phyloP scores from a whole-genome alignment of 2,888 invertebrate species.

The Tipula lateralis region DNA sequence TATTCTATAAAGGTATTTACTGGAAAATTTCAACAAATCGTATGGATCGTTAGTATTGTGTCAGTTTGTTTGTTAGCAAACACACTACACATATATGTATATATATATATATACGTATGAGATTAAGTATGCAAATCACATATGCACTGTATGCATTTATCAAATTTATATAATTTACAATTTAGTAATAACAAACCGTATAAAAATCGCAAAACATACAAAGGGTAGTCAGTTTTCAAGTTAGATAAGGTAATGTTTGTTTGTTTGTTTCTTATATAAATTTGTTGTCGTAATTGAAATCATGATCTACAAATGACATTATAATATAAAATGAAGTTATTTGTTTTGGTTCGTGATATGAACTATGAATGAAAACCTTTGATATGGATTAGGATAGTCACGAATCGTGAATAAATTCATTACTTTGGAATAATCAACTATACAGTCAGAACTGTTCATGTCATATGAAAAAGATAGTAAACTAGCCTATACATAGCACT shows the following conservation, averaged over 20 bases:
- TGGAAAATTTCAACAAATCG: neutral
- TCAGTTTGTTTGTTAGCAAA: neutral
- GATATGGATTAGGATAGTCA: no score
- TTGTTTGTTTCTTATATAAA: neutral
- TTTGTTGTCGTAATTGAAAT: neutral
- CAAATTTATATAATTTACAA: neutral
- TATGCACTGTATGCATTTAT: neutral
- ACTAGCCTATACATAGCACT: no score
- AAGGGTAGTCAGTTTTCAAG: neutral
- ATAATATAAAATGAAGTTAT: no score
- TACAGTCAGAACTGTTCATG: no score
- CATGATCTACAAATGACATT: constrained; percentile 11
- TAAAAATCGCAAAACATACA: neutral
- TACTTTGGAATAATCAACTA: no score
- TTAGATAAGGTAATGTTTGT: constrained; percentile 24
- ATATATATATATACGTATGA: neutral
- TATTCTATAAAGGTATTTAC: neutral
- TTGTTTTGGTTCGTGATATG: neutral
- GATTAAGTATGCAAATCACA: neutral
- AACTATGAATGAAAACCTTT: no score
- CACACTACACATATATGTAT: neutral
- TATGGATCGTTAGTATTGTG: neutral
- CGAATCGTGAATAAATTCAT: no score
- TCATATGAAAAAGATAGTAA: no score
- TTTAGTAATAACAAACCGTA: neutral